A percentile compares a stretch with the other conserved stretches of the same genome.
phyloP scores from a whole-genome alignment of 2,888 invertebrate genomes.

The Macaria liturata region DNA sequence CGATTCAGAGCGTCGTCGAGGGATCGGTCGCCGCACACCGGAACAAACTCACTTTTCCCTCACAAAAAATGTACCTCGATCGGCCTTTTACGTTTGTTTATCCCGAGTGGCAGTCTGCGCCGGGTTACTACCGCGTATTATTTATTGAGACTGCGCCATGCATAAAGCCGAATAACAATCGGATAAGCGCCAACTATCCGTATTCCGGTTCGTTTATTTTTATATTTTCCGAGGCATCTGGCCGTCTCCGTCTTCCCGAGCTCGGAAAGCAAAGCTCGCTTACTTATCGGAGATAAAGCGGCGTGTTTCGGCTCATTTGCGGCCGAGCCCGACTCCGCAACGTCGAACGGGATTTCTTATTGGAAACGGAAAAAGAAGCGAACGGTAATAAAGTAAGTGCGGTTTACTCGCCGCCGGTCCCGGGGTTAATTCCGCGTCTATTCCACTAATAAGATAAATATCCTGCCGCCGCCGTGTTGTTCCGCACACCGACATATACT shows the following conservation, averaged over 20 bases:
- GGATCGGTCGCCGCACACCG: constrained; percentile 64
- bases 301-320: constrained; percentile 79
- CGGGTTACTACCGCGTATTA: constrained; percentile 53
- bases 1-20: constrained; percentile 74
- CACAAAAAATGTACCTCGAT: constrained; percentile 53
- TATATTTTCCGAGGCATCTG: constrained; percentile 75
- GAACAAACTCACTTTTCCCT: constrained; percentile 58
- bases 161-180: constrained; percentile 68
- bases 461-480: constrained; percentile 30
- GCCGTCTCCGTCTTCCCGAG: constrained; percentile 64
- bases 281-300: constrained; percentile 76
- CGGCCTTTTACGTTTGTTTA: constrained; percentile 48
- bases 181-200: constrained; percentile 59
- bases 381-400: constrained; percentile 60
- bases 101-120: constrained; percentile 42
- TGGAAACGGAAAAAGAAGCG: constrained; percentile 61
- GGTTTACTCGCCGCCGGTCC: constrained; percentile 42
- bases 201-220: constrained; percentile 72
- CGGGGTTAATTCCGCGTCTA: constrained; percentile 54
- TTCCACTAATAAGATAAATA: constrained; percentile 55
- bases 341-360: constrained; percentile 73
- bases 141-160: constrained; percentile 60
- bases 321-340: constrained; percentile 52
- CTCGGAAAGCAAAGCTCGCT: constrained; percentile 63
- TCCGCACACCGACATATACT: too few species aligned